These are phyloP conservation scores for Myotis pilosus DNA, from an alignment of 2,797 vertebrate genomes.

Conservation along the genomic window DNA sequence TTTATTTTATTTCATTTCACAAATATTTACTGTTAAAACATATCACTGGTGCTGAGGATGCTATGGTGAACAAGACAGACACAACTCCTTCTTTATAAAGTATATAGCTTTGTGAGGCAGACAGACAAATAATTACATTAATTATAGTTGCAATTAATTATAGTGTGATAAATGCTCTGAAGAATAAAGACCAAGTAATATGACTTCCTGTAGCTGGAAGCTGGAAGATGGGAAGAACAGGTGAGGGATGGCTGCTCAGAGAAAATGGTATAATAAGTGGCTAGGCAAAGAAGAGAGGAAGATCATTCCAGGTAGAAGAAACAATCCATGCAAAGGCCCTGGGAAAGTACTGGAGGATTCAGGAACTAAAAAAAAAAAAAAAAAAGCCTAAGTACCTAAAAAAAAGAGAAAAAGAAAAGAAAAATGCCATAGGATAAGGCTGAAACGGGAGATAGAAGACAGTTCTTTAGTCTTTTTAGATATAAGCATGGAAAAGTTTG, in stretches of 20 bases:
- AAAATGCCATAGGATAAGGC: background rate
- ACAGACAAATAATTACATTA: background rate
- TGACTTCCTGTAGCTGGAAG: background rate
- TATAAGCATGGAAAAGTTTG: background rate
- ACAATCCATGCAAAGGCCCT: background rate
- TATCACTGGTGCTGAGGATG: background rate
- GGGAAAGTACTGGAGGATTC: background rate
- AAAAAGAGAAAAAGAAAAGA: background rate
- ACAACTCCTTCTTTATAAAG: background rate
- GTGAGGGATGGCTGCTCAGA: background rate
- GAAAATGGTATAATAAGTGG: background rate
- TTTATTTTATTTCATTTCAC: slow-evolving; percentile 44
- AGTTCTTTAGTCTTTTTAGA: background rate
- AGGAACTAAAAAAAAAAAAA: background rate
- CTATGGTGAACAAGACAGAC: background rate
- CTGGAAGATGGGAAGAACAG: background rate
- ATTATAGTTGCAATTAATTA: background rate
- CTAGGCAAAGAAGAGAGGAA: background rate
- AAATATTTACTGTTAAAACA: slow-evolving; percentile 44
- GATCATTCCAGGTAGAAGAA: background rate
- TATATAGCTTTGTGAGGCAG: background rate
- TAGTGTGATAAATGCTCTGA: background rate
- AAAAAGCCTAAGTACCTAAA: background rate
- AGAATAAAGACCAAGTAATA: background rate
- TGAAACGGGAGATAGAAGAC: background rate